Evolutionary conservation across 2,888 invertebrate species (phyloP), one percentile per base, ranked within the genome.

Genomic region (Fragum sueziense): DNA sequence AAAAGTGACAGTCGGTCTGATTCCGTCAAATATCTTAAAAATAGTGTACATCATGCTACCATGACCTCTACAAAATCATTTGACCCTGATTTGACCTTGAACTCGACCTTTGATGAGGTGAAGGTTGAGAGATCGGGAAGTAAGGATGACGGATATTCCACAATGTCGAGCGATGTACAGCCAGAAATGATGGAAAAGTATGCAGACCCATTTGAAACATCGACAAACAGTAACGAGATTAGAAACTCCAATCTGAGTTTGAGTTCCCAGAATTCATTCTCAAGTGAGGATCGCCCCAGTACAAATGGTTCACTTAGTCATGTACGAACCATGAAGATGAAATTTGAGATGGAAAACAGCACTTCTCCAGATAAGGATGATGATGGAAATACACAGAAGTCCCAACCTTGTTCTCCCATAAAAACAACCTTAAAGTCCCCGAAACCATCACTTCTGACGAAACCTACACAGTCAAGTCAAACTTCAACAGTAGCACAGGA

Each of bases 151-250:
- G 91, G 91, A 7, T 91, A 91, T 73, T 91, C 91, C 9, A 90
- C 91, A 11, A 91, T 91, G 91, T 90, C 91, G 0, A 90, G 90
- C 72, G 91, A 91, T 75, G 87, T 90, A 29, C 90, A 90, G 69
- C 90, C 90, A 52, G 89, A 89, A 70, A 81, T 84, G 25, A 77
- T 90, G 75, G 90, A 91, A 74, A 88, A 88, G 72, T 89, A 86
- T 75, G 86, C 84, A 52, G 89, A 90, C 71, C 85, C 84, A 51
- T 78, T 87, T 77, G 88, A 87, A 67, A 88, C 79, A 34, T 86
- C 87, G 4, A 77, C 86, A 20, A 85, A 85, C 76, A 87, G 88
- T 73, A 87, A 79, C 65, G 88, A 87, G 25, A 80, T 86, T 17
- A 81, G 84, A 61, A 84, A 79, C 41, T 86, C 88, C 7, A 85